These are phyloP conservation scores for Megaceryle maxima DNA, from an alignment of 2,113 vertebrate species.

Conservation along the genomic window DNA sequence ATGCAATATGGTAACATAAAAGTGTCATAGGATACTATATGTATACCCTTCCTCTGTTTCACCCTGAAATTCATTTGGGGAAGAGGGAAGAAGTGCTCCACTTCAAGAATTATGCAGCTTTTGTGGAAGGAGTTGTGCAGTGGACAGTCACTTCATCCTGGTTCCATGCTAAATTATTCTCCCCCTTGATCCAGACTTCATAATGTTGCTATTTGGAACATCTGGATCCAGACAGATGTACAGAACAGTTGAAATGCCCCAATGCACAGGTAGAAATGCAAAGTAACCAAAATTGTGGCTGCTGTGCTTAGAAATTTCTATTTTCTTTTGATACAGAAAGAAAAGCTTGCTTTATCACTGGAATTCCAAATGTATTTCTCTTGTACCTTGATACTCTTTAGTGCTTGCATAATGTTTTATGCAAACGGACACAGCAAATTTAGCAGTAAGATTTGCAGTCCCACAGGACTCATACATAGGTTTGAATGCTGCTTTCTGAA, in stretches of 20 bases:
- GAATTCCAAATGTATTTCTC: not conserved
- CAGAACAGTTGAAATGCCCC: not conserved
- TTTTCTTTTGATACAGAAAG: not conserved
- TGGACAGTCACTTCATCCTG: not conserved
- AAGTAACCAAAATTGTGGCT: not conserved
- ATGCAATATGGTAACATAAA: not conserved
- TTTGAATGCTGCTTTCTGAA: not conserved
- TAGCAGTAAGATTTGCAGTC: not conserved
- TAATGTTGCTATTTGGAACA: not conserved
- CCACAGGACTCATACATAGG: accelerated
- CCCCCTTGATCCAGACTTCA: not conserved
- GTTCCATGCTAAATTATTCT: not conserved
- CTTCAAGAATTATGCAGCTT: not conserved
- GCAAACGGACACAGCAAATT: not conserved
- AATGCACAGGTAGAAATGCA: not conserved
- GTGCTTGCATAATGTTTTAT: not conserved
- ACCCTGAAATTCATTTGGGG: not conserved
- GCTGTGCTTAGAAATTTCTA: not conserved
- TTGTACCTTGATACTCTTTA: not conserved
- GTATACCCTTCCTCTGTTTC: not conserved
- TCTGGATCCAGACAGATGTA: not conserved
- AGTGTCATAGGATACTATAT: not conserved
- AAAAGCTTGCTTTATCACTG: not conserved
- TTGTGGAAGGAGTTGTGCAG: not conserved
- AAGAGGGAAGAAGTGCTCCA: not conserved